phyloP scores from a whole-genome alignment of 2,797 vertebrate species.

The Rhodeus uyekii region DNA sequence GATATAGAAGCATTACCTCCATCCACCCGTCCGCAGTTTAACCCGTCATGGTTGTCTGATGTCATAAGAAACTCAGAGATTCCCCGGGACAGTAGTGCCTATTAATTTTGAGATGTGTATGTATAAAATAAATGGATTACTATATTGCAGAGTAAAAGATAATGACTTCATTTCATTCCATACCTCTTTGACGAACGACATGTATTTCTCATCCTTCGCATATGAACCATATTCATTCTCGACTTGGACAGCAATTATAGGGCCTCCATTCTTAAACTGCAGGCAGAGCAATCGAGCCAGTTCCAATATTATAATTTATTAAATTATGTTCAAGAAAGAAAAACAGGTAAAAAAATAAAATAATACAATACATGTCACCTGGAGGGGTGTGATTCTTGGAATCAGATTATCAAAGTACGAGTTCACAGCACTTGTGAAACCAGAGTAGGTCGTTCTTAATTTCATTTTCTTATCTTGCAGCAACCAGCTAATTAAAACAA shows the following conservation, averaged over 20 bases:
- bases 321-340: conserved; percentile 12
- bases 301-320: background rate
- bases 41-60: conserved; percentile 82
- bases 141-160: background rate
- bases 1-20: conserved; percentile 78
- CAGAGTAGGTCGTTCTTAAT: conserved; percentile 83
- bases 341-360: conserved; percentile 39
- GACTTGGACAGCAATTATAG: conserved; percentile 90
- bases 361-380: too few species aligned
- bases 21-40: conserved; percentile 75
- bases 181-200: conserved; percentile 86
- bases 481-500: conserved; percentile 79
- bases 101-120: conserved; percentile 6
- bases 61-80: conserved; percentile 87
- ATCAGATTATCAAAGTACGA: conserved; percentile 86
- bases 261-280: conserved; percentile 88
- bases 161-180: conserved; percentile 12
- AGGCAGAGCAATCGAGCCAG: background rate
- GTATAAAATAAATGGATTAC: background rate
- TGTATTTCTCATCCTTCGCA: conserved; percentile 84
- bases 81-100: conserved; percentile 84
- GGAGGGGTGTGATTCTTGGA: conserved; percentile 76
- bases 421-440: conserved; percentile 83
- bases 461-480: conserved; percentile 82
- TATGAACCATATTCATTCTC: conserved; percentile 96